A percentile compares a stretch with the other conserved stretches of the same genome.
These are phyloP conservation scores for Luidia sarsii DNA, from an alignment of 53 echinoderm and acorn worm genomes.

Conservation along the genomic window DNA sequence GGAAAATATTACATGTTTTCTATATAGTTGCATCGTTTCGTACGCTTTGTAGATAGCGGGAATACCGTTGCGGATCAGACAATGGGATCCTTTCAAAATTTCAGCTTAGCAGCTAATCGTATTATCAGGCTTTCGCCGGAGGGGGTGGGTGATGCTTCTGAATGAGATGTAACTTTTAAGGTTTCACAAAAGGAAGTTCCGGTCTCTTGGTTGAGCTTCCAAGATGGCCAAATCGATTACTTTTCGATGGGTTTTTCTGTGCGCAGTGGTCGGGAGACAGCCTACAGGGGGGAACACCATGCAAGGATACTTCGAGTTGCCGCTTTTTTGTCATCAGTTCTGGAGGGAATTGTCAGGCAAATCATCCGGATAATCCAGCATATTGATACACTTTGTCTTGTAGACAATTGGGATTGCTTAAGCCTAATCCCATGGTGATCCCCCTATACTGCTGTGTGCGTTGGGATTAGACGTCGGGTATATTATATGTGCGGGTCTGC, in stretches of 20 bases:
- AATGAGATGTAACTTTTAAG: neutral
- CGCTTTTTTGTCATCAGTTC: neutral
- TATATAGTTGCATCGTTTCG: too few relatives aligned
- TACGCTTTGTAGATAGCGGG: too few relatives aligned
- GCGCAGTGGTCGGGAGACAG: neutral
- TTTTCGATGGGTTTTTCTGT: neutral
- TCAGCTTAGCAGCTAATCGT: too few relatives aligned
- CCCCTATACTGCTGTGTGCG: too few relatives aligned
- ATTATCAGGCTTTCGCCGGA: too few relatives aligned
- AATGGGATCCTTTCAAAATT: too few relatives aligned
- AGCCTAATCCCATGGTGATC: neutral
- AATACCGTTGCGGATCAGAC: too few relatives aligned
- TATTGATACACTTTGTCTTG: slow-evolving; percentile 23
- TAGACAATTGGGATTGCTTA: slow-evolving; percentile 21
- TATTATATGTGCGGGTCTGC: too few relatives aligned
- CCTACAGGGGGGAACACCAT: neutral
- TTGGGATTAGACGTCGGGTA: too few relatives aligned
- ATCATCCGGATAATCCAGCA: slow-evolving; percentile 34
- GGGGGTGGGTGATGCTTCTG: too few relatives aligned
- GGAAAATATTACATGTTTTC: too few relatives aligned
- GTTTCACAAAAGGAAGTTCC: slow-evolving; percentile 3
- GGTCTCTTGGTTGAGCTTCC: neutral
- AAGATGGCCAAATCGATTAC: neutral
- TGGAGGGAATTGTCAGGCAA: neutral
- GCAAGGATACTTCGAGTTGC: too few relatives aligned